Percentiles rank a stretch among this genome's conserved stretches.
Conservation (phyloP, 2,888 invertebrate genomes). For the Rhamphomyia laevipes region DNA sequence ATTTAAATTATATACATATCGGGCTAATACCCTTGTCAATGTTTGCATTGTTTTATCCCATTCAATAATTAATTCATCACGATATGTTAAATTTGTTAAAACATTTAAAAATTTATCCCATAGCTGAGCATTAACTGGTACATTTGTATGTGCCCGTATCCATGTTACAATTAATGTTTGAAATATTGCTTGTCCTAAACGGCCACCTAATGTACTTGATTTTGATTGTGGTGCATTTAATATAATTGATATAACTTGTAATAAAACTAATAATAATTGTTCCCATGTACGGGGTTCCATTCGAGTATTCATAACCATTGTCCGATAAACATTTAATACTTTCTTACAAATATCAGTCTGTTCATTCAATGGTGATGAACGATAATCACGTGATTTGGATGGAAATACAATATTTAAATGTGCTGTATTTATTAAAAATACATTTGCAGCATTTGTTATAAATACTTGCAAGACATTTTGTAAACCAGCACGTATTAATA, state of each 20-base stretch:
- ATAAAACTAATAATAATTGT: constrained; percentile 69
- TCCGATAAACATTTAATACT: constrained; percentile 89
- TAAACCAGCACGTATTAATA: constrained; percentile 68
- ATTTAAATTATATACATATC: constrained; percentile 91
- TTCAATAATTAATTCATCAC: constrained; percentile 89
- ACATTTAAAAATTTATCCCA: constrained; percentile 91
- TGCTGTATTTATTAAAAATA: constrained; percentile 59
- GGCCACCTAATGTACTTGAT: constrained; percentile 51
- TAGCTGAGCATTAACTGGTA: constrained; percentile 72
- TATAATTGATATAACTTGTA: constrained; percentile 86
- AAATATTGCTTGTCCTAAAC: constrained; percentile 73
- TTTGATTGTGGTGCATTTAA: constrained; percentile 62
- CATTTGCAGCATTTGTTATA: constrained; percentile 90
- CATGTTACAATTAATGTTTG: constrained; percentile 95
- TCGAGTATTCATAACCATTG: constrained; percentile 92
- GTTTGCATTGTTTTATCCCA: constrained; percentile 99
- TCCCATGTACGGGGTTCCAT: constrained; percentile 93
- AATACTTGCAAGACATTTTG: constrained; percentile 54
- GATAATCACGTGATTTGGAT: constrained; percentile 44
- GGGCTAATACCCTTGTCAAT: constrained; percentile 82
- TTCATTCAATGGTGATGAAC: constrained; percentile 67
- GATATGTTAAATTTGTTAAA: constrained; percentile 76
- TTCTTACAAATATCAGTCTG: constrained; percentile 94
- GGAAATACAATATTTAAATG: constrained; percentile 42
- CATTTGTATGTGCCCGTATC: constrained; percentile 95